Evolutionary conservation across 2,888 invertebrate genomes (phyloP), one percentile per base, ranked within the genome.

Genomic region (Ypsolopha sequella): DNA sequence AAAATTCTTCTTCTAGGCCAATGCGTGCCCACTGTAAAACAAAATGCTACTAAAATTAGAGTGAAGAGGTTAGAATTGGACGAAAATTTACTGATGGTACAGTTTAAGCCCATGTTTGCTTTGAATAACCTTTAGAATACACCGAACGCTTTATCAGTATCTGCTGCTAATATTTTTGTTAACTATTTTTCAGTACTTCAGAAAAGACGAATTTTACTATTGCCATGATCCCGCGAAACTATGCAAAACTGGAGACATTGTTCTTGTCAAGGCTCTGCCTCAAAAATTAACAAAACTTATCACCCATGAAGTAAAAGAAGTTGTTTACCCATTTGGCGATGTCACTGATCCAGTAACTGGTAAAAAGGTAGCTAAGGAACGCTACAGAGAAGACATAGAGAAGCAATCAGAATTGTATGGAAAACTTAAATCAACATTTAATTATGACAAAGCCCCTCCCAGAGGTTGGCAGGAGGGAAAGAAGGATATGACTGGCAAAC

Each of bases 261-360:
- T 95, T 6, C 80, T 96, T 10, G 91, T 96, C 58, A 89, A 94
- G 70, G 89, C 90, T 58, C 72, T 96, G 48, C 91, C 93, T 2
- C 78, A 91, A 53, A 93, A 91, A 71, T 64, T 94, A 56, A 93
- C 95, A 0, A 90, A 91, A 54, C 75, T 94, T 1, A 92, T 96
- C 8, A 92, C 93, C 7, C 95, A 96, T 66, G 88, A 91, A 80
- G 91, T 96, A 0, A 88, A 93, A 64, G 90, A 95, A 70, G 89
- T 96, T 6, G 89, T 96, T 11, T 94, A 93, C 74, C 93, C 92
- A 1, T 80, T 92, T 60, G 96, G 96, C 60, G 95, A 96, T 76
- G 84, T 95, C 50, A 93, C 91, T n/a, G 95, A 95, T 76, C 96
- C 96, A 1, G 80, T 96, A 33, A 93, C 93, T 44, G 93, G 93